Base-by-base conservation (phyloP, 2,888 invertebrate species). In the Leptopilina syphax region DNA sequence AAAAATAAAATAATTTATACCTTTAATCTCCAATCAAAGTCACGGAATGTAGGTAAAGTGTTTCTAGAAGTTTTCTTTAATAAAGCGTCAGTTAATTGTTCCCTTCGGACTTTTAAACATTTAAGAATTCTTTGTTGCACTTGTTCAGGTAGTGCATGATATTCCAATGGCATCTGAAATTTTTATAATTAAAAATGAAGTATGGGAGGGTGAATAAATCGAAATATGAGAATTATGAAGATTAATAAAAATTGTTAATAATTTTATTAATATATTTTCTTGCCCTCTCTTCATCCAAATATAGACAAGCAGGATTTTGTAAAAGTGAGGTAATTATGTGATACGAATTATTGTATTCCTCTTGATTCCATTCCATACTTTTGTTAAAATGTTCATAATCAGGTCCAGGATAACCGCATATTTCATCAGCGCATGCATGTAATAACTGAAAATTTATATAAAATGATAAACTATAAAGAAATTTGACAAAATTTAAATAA, bases 21-120 rank as follows among this genome's bases (percentile, higher is more conserved):
- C 87, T 93, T 93, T 54, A 94, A 83, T 88, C 92, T 93, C 93
- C 94, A 94, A 86, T 94, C 93, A 82, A 93, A 92, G 83, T 93
- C 93, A 63, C 90, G 89, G 12, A 94, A 88, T 1, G 93, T 89
- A 60, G 90, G 85, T 3, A 82, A 82, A 57, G 89, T 89, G 79
- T 85, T 89, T 82, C 90, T 91, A 0, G 92, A 88, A 47, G 83
- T 80, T 65, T 90, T 85, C 50, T 67, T 84, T n/a, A 89, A 77
- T 65, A 90, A 80, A 65, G 88, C 88, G 68, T 89, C 79, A 1
- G 87, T 86, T 41, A 91, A 79, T 66, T 89, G 86, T 73, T 89
- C 87, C 63, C 86, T 86, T 47, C 91, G 85, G 1, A 88, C 82
- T 85, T 83, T 88, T 50, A 91, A 81, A 79, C 91, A 91, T 34